A percentile compares a stretch with the other conserved stretches of the same genome.
Conservation (phyloP, 2,113 vertebrate genomes). For the Larimichthys polyactis region DNA sequence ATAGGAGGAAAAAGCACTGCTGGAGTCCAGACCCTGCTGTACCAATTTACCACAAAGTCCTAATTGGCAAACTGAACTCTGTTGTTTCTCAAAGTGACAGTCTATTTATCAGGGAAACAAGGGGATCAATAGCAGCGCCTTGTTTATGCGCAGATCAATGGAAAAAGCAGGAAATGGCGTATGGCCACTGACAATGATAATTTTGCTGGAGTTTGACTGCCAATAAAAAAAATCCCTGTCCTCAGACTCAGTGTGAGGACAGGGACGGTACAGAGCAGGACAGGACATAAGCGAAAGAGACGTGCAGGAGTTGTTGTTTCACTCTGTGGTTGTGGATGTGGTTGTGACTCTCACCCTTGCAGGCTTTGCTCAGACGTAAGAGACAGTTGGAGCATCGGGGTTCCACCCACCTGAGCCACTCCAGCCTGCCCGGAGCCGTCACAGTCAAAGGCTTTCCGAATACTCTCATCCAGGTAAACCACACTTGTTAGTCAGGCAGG, state of each 20-base stretch:
- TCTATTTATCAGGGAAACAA: slow-evolving; percentile 56
- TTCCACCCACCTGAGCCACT: slow-evolving; percentile 71
- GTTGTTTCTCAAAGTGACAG: slow-evolving; percentile 58
- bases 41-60: slow-evolving; percentile 28
- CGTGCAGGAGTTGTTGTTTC: slow-evolving; percentile 44
- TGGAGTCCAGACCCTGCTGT: slow-evolving; percentile 19
- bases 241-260: background rate
- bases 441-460: slow-evolving; percentile 82
- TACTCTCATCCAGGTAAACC: slow-evolving; percentile 80
- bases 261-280: background rate
- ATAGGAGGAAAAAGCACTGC: background rate
- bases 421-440: slow-evolving; percentile 75
- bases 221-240: background rate
- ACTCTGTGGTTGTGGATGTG: slow-evolving; percentile 58
- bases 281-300: background rate
- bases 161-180: slow-evolving; percentile 32
- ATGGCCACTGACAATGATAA: slow-evolving; percentile 21
- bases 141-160: slow-evolving; percentile 53
- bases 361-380: slow-evolving; percentile 73
- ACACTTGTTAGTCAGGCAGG: slow-evolving; percentile 50
- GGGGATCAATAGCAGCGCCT: slow-evolving; percentile 52
- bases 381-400: slow-evolving; percentile 72
- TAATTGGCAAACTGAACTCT: slow-evolving; percentile 55
- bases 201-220: slow-evolving; percentile 11
- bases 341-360: slow-evolving; percentile 58